phyloP scores from a whole-genome alignment of 2,888 invertebrate species.

The Craniophora ligustri region DNA sequence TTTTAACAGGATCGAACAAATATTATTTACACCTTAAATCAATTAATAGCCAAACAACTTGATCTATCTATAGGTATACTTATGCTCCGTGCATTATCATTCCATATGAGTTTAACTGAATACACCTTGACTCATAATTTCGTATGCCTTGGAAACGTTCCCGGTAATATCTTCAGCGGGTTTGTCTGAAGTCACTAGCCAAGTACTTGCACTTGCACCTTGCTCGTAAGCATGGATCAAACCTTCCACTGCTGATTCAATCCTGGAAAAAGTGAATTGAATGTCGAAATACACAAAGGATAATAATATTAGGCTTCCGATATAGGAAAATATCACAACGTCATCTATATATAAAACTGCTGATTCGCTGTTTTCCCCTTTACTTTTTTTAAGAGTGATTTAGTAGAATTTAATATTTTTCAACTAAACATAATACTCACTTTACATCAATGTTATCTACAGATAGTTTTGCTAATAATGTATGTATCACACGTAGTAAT shows the following conservation, averaged over 20 bases:
- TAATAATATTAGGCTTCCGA: no score
- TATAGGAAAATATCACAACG: not conserved
- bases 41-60: not conserved
- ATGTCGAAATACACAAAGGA: no score
- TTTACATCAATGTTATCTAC: no score
- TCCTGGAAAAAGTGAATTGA: constrained; percentile 61
- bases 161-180: constrained; percentile 74
- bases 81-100: not conserved
- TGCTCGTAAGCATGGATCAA: constrained; percentile 68
- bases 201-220: constrained; percentile 73
- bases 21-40: not conserved
- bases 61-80: not conserved
- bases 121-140: constrained; percentile 68
- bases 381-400: no score
- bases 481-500: not conserved
- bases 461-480: no score
- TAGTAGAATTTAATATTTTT: no score
- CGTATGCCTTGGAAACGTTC: constrained; percentile 68
- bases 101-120: constrained; percentile 21
- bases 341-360: not conserved
- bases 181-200: constrained; percentile 70
- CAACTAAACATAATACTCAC: no score
- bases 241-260: constrained; percentile 71
- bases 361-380: no score
- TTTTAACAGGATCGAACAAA: not conserved